Percentiles rank a stretch among this genome's conserved stretches.
phyloP scores from a whole-genome alignment of 1,140 invertebrate genomes.

The Rhagoletis zephyria region DNA sequence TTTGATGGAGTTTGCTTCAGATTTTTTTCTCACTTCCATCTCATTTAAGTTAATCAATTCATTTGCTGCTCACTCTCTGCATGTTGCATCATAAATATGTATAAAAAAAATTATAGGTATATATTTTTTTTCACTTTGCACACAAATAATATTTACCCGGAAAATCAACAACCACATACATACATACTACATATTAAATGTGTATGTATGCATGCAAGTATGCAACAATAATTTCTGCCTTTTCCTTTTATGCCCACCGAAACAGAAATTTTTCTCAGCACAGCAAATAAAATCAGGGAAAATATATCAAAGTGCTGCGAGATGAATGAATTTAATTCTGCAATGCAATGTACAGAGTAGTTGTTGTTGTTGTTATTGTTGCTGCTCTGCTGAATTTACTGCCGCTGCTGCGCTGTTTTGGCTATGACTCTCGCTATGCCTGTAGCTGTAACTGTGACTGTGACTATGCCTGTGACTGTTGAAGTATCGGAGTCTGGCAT shows the following conservation, averaged over 20 bases:
- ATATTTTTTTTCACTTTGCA: background rate
- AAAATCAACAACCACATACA: conserved; percentile 40
- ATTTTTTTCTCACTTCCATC: conserved; percentile 17
- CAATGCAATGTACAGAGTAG: conserved; percentile 7
- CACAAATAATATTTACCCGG: conserved; percentile 49
- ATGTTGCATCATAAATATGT: background rate
- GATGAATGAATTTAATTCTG: conserved; percentile 45
- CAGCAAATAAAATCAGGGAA: conserved; percentile 45
- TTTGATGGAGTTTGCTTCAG: background rate
- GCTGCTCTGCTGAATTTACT: background rate
- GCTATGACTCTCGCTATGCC: background rate
- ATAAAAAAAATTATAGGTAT: background rate
- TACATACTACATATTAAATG: background rate
- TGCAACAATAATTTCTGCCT: conserved; percentile 28
- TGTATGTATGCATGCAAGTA: background rate
- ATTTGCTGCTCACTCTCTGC: background rate
- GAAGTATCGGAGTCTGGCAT: conserved; percentile 51
- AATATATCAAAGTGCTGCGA: conserved; percentile 40
- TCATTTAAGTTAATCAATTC: conserved; percentile 27
- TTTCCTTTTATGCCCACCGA: conserved; percentile 43
- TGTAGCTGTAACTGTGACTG: background rate
- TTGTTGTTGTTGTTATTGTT: conserved; percentile 19
- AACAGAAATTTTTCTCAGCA: conserved; percentile 33
- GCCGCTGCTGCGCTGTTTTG: background rate
- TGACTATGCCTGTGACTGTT: conserved; percentile 8